Conservation (phyloP, 2,888 invertebrate species). For the Macrosoma leucophasiata region DNA sequence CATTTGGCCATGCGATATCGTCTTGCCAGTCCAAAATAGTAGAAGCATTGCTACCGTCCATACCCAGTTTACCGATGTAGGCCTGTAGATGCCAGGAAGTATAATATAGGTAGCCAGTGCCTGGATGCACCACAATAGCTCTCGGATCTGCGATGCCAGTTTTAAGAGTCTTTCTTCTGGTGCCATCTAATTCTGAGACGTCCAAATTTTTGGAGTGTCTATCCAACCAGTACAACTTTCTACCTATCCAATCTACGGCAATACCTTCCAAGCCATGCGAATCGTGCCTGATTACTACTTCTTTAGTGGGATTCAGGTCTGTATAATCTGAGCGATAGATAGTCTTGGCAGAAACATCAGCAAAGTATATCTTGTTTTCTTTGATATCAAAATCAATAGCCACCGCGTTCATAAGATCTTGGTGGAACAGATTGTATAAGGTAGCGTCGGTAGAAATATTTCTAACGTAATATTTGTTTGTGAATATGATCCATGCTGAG, state of each 20-base stretch:
- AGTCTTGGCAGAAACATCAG: constrained; percentile 96
- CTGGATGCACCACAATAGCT: constrained; percentile 96
- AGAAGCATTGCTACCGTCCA: constrained; percentile 96
- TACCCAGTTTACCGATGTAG: constrained; percentile 96
- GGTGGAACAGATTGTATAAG: constrained; percentile 90
- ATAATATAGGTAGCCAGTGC: constrained; percentile 94
- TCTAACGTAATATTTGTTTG: constrained; percentile 97
- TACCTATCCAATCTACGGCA: constrained; percentile 96
- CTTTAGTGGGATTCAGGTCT: constrained; percentile 79
- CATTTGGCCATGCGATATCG: constrained; percentile 99
- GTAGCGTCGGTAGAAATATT: constrained; percentile 95
- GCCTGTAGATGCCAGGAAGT: constrained; percentile 98
- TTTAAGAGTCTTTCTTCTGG: constrained; percentile 90
- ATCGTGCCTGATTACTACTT: constrained; percentile 92
- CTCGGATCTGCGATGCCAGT: constrained; percentile 94
- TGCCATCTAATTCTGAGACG: constrained; percentile 95
- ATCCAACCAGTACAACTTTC: constrained; percentile 98
- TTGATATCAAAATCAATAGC: constrained; percentile 94
- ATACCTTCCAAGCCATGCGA: constrained; percentile 98
- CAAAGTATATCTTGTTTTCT: constrained; percentile 93
- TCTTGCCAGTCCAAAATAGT: constrained; percentile 93
- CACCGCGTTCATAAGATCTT: constrained; percentile 97
- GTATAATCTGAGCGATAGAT: constrained; percentile 85
- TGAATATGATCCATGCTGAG: constrained; percentile 93
- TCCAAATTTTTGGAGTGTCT: constrained; percentile 95